phyloP scores from a whole-genome alignment of 1,140 invertebrate genomes.

The Drosophila parabipectinata region DNA sequence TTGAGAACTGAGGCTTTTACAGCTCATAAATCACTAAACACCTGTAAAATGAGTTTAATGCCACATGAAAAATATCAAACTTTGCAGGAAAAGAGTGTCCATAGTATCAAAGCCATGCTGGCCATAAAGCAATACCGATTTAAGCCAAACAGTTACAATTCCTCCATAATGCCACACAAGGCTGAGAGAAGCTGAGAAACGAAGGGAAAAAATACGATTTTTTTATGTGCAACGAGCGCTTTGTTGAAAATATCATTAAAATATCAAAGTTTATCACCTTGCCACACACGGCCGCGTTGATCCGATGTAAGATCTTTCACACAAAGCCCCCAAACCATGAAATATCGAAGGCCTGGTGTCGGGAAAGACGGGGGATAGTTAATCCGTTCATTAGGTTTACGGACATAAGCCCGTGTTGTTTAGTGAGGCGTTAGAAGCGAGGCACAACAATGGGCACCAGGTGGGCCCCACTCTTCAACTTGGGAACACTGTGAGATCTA shows the following conservation, averaged over 20 bases:
- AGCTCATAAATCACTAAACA: slow-evolving; percentile 76
- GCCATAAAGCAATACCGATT: slow-evolving; percentile 76
- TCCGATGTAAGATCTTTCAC: slow-evolving; percentile 52
- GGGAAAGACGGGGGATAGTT: slow-evolving; percentile 31
- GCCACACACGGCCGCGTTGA: slow-evolving; percentile 66
- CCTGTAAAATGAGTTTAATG: slow-evolving; percentile 76
- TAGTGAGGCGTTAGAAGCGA: slow-evolving; percentile 77
- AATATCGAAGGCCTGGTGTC: slow-evolving; percentile 1
- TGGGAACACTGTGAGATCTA: neutral
- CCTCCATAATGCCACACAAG: slow-evolving; percentile 42
- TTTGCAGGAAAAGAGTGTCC: slow-evolving; percentile 6
- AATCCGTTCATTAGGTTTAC: slow-evolving; percentile 82
- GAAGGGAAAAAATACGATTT: slow-evolving; percentile 31
- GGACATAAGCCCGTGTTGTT: slow-evolving; percentile 78
- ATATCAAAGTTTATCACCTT: slow-evolving; percentile 83
- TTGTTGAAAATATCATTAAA: slow-evolving; percentile 83
- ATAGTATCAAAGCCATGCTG: neutral
- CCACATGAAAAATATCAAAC: slow-evolving; percentile 48
- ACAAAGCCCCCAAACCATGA: slow-evolving; percentile 37
- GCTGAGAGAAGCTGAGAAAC: slow-evolving; percentile 16
- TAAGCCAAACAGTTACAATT: slow-evolving; percentile 74
- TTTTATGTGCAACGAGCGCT: slow-evolving; percentile 80
- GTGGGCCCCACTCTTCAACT: slow-evolving; percentile 18
- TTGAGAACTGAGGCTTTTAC: slow-evolving; percentile 70
- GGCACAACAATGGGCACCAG: slow-evolving; percentile 60